Base-by-base conservation (phyloP, 1,140 invertebrate species). In the Caligus rogercresseyi region DNA sequence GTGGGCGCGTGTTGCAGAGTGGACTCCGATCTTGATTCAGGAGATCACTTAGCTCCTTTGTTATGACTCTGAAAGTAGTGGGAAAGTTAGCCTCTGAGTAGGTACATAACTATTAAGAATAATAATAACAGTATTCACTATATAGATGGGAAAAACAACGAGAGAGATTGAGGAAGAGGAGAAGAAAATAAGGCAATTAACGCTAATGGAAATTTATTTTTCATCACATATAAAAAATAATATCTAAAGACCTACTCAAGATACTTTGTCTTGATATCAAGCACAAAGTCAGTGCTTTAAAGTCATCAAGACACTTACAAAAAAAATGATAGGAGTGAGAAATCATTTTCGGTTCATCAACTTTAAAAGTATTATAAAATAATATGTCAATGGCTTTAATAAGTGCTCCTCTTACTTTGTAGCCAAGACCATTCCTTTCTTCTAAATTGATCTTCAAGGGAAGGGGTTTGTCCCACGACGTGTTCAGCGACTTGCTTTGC, bases 31-130 rank as follows among this genome's bases (percentile, higher is more conserved):
- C 93, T 75, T 97, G 91, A 74, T 94, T 95, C 67, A 98, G 76
- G 65, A 98, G 80, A 75, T 98, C 93, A 80, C 94, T 90, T 70
- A 98, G 78, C 77, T 98, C 95, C 79, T 98, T 97, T 69, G 92
- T 87, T 70, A 98, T 84, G 84, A 95, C 83, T 72, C 83, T 88
- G 53, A 25, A 63, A 56, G 21, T 24, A 15, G 52, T 26, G 18
- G 31, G 57, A 43, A 54, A 54, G 13, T 14, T 51, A 51, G n/a
- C n/a, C n/a, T n/a, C n/a, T n/a, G n/a, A n/a, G n/a, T n/a, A n/a
- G n/a, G n/a, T n/a, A n/a, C n/a, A n/a, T n/a, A n/a, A n/a, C n/a
- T n/a, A n/a, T n/a, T n/a, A n/a, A n/a, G n/a, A n/a, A n/a, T n/a
- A n/a, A n/a, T n/a, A n/a, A n/a, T n/a, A n/a, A n/a, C n/a, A n/a